Evolutionary conservation across 1,140 invertebrate species (phyloP), one percentile per base, ranked within the genome.

Genomic region (Octopus bimaculoides): DNA sequence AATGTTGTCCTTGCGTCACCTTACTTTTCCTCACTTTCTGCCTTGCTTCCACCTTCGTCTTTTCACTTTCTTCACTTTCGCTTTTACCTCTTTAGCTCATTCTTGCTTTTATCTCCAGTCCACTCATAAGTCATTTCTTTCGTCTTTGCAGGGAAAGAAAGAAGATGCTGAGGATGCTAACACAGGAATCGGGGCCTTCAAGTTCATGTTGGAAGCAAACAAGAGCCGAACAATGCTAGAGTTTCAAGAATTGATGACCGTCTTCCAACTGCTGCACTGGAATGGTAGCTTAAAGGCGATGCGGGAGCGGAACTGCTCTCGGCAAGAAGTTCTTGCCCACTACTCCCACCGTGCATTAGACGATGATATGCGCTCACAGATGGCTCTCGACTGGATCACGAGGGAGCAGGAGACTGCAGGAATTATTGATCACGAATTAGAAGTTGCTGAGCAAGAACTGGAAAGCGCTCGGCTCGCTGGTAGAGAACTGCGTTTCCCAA

Each of bases 211-310:
- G 83, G 96, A 98, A 89, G 94, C 95, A 75, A 97, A 97, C 90
- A 95, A 95, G 86, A 96, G 96, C 0, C 93, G 96, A 75, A 97
- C 96, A 20, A 97, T 98, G 96, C 92, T 98, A 69, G 96, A 98
- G 89, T 98, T 98, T 90, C 96, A 98, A 90, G 96, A 98, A 90
- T 91, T 98, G 82, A 98, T 98, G 96, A 98, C 96, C 1, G 96
- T 98, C 5, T 98, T 98, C 90, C 96, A 98, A 90, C 91, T 98
- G 74, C 92, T 98, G 4, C 96, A 98, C 89, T 98, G 97, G 97
- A 98, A 98, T 89, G 97, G 97, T 2, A 97, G 95, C 79, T 89
- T 98, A 80, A 96, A 97, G 87, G 91, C 91, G 6, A 92, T 97
- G 96, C 93, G 86, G 93, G 96, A 98, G 87, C 92, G 96, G 8